Conservation (phyloP, 2,888 invertebrate species). For the Norana najaformis region DNA sequence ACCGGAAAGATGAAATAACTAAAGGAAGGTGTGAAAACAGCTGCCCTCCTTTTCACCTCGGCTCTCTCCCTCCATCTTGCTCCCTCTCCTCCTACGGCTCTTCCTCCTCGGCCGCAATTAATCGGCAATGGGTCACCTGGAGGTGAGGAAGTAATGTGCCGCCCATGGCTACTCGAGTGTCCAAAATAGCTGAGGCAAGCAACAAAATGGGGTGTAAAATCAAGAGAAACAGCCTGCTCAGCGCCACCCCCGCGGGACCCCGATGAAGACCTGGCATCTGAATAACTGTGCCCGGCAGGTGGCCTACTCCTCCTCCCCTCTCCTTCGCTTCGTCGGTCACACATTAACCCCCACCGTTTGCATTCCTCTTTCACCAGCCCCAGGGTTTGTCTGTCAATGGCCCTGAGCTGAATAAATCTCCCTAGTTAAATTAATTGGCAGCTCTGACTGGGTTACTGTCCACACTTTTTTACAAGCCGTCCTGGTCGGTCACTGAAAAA, state of each 20-base stretch:
- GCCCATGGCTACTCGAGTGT: background rate
- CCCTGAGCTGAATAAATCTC: background rate
- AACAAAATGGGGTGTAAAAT: background rate
- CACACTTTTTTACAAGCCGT: background rate
- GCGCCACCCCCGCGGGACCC: background rate
- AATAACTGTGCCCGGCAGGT: background rate
- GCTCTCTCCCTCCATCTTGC: background rate
- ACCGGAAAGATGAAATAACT: background rate
- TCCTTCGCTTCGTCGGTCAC: background rate
- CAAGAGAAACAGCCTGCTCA: background rate
- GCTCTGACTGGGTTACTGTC: background rate
- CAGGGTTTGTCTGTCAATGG: background rate
- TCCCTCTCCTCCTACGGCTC: background rate
- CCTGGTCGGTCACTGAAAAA: background rate
- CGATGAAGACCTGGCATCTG: background rate
- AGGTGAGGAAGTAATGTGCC: background rate
- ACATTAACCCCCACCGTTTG: background rate
- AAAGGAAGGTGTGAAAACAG: background rate
- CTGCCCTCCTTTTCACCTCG: background rate
- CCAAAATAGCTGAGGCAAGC: background rate
- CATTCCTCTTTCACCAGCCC: background rate
- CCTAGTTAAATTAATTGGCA: background rate
- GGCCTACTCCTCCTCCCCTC: background rate
- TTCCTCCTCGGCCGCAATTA: background rate
- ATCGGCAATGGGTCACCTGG: background rate